Evolutionary conservation across 2,888 invertebrate species (phyloP).

Genomic region (Flexamia atlantica): DNA sequence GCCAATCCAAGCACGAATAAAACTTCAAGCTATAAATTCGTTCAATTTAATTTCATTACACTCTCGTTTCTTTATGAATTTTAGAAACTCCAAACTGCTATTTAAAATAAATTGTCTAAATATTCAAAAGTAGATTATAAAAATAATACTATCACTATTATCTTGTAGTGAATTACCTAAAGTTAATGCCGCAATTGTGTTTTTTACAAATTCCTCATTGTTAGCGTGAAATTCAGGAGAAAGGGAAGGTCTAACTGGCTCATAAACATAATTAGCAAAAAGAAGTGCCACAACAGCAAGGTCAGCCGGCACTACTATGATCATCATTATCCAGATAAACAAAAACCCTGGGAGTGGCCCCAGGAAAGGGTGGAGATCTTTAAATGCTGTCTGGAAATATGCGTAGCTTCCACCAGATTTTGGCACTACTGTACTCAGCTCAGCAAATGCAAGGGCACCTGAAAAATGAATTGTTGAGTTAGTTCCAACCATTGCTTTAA

Average conservation of each 20-base stretch:
- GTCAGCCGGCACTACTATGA: constrained; percentile 86
- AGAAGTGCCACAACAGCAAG: constrained; percentile 88
- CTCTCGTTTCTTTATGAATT: too few relatives aligned
- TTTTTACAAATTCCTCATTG: constrained; percentile 46
- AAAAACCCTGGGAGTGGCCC: constrained; percentile 86
- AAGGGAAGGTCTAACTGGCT: constrained; percentile 17
- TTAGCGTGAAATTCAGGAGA: constrained; percentile 11
- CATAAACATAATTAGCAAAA: constrained; percentile 85
- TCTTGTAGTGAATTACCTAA: constrained; percentile 34
- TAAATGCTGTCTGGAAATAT: constrained; percentile 86
- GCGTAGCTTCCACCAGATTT: constrained; percentile 90
- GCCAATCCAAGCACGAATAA: too few relatives aligned
- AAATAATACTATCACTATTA: too few relatives aligned
- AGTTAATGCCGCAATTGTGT: constrained; percentile 33
- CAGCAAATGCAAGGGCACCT: constrained; percentile 90
- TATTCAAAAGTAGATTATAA: too few relatives aligned
- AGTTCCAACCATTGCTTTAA: neutral
- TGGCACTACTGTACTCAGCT: constrained; percentile 87
- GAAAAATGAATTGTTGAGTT: constrained; percentile 70
- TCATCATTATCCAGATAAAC: constrained; percentile 87
- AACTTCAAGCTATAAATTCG: too few relatives aligned
- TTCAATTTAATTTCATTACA: too few relatives aligned
- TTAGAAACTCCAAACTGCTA: too few relatives aligned
- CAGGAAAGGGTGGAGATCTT: constrained; percentile 80
- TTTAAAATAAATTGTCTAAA: too few relatives aligned